Percentiles rank a stretch among this genome's conserved stretches.
These are phyloP conservation scores for Eupeodes latifasciatus DNA, from an alignment of 2,888 invertebrate species.

Conservation along the genomic window DNA sequence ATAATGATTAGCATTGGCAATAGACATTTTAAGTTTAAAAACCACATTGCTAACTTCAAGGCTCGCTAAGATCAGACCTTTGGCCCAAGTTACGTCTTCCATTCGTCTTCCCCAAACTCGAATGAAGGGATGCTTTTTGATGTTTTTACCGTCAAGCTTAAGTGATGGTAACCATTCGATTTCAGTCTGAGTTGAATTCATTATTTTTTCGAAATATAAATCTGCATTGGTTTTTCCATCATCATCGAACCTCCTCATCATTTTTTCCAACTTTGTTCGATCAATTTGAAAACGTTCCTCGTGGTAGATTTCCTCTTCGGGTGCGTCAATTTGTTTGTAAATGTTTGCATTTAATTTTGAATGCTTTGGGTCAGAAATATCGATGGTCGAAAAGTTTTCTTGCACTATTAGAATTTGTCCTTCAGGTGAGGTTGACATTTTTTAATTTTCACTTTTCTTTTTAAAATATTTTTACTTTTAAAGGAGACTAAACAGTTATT, in stretches of 20 bases:
- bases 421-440: not conserved
- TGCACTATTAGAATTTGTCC: not conserved
- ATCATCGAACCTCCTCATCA: conserved; percentile 89
- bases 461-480: not conserved
- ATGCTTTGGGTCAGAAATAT: not conserved
- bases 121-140: conserved; percentile 98
- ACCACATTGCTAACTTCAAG: conserved; percentile 96
- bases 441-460: not conserved
- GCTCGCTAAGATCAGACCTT: conserved; percentile 93
- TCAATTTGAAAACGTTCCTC: conserved; percentile 97
- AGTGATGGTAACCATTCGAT: conserved; percentile 95
- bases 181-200: conserved; percentile 95
- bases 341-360: not conserved
- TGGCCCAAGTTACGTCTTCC: conserved; percentile 92
- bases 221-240: conserved; percentile 82
- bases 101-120: conserved; percentile 91
- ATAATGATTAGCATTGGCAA: conserved; percentile 98
- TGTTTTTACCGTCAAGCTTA: conserved; percentile 96
- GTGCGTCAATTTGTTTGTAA: not conserved
- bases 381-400: too few relatives aligned
- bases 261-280: conserved; percentile 94
- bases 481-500: not conserved
- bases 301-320: conserved; percentile 84
- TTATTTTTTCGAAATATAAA: conserved; percentile 86
- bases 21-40: conserved; percentile 98